These are phyloP conservation scores for Pterocles burchelli DNA, from an alignment of 2,113 vertebrate species.

Conservation along the genomic window DNA sequence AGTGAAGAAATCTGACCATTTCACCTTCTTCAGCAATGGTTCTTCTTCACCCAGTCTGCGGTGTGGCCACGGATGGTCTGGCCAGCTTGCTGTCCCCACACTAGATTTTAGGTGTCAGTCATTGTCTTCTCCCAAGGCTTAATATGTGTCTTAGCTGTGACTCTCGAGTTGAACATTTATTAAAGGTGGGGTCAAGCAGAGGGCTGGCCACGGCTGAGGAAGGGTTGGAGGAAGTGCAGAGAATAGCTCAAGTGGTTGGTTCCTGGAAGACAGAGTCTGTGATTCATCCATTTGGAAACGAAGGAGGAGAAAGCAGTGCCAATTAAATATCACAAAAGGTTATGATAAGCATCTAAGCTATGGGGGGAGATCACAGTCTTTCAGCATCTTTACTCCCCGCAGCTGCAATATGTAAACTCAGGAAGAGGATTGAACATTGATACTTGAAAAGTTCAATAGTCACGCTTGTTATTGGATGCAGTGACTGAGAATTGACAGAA, in stretches of 20 bases:
- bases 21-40: background rate
- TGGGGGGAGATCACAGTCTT: background rate
- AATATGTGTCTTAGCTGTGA: background rate
- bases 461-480: background rate
- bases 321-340: slow-evolving; percentile 39
- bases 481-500: slow-evolving; percentile 33
- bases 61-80: background rate
- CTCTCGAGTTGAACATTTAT: background rate
- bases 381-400: slow-evolving; percentile 12
- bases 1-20: background rate
- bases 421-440: slow-evolving; percentile 2
- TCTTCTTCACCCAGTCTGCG: background rate
- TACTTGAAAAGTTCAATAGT: slow-evolving; percentile 35
- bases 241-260: slow-evolving; percentile 31
- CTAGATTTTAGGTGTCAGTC: background rate
- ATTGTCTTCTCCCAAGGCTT: background rate
- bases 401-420: slow-evolving; percentile 36
- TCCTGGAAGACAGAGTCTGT: slow-evolving; percentile 24
- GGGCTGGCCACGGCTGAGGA: slow-evolving; percentile 28
- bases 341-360: background rate
- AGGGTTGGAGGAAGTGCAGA: slow-evolving; percentile 18
- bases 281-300: slow-evolving; percentile 46
- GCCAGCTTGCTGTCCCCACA: background rate
- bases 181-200: slow-evolving; percentile 31
- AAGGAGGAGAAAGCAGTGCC: slow-evolving; percentile 32